These are phyloP conservation scores for Dendrocopos noguchii DNA, from an alignment of 2,113 vertebrate species.

Conservation along the genomic window DNA sequence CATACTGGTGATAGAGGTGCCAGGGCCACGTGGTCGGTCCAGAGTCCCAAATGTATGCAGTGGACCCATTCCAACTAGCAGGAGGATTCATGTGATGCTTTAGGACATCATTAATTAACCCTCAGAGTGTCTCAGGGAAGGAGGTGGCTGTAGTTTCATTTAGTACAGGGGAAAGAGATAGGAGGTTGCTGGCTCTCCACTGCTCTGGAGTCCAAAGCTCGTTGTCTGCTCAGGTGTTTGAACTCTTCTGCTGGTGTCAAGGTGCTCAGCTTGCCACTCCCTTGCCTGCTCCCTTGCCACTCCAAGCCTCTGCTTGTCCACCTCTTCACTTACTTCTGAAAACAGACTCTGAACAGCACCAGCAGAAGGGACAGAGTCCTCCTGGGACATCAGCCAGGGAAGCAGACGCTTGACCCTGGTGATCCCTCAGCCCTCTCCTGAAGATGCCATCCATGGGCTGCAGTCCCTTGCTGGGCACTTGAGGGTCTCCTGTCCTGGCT, in stretches of 20 bases:
- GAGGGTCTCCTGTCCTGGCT: no score
- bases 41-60: neutral
- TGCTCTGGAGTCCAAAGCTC: neutral
- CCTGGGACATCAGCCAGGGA: no score
- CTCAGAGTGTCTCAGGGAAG: neutral
- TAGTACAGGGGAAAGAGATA: neutral
- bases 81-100: neutral
- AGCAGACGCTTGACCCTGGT: no score
- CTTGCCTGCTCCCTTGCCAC: no score
- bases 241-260: neutral
- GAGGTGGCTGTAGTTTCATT: neutral
- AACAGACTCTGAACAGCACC: no score
- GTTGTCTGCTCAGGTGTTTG: neutral
- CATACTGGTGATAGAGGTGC: neutral
- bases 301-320: neutral
- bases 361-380: no score
- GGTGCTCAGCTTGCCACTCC: neutral
- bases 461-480: no score
- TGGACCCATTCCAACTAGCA: neutral
- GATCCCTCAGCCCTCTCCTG: no score
- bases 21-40: neutral
- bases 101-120: constrained; percentile 4
- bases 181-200: neutral
- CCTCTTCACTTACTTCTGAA: neutral
- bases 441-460: no score